Base-by-base conservation (phyloP, 2,888 invertebrate genomes). In the Phyllotreta cruciferae region DNA sequence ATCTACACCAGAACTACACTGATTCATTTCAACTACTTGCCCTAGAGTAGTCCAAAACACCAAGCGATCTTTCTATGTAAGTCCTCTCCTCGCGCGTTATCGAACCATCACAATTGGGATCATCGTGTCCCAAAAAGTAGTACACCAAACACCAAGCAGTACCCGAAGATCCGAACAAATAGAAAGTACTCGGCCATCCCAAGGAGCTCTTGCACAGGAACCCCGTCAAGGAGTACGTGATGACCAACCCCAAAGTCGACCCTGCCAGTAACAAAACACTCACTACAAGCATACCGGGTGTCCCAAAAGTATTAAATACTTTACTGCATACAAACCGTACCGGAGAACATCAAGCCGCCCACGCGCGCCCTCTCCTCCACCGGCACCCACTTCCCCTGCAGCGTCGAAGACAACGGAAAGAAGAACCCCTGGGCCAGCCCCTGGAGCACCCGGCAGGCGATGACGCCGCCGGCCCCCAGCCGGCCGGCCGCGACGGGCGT, bases 311-410 rank as follows among this genome's bases (percentile, higher is more conserved):
- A 49, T 49, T 9, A 6, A 35, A 35, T 54, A n/a, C n/a, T n/a
- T n/a, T n/a, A n/a, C 24, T 24, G 24, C 24, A 24, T 3, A 4
- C 24, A 4, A 4, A 24, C 1, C 24, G 49, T 61, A 79, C 80
- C 87, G 54, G 88, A 84, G 76, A 89, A 89, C 6, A 87, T 86
- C 52, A 86, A 86, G 55, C 89, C 87, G 62, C 87, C 86, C 64
- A 91, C 80, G 10, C 88, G 82, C 9, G 89, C 88, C 55, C 91
- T 83, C 74, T 93, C 92, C 0, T 82, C 78, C 0, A 84, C 80
- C 0, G 92, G 91, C 9, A 81, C 87, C 92, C 92, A 92, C 78
- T 89, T 90, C n/a, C 91, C 87, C 55, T 91, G 78, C 14, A 91
- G 81, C 5, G 6, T 44, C 4, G 56, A 42, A 3, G 13, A 9